Evolutionary conservation across 92 coral and sea anemone genomes (phyloP).

Genomic region (Heliopora coerulea): DNA sequence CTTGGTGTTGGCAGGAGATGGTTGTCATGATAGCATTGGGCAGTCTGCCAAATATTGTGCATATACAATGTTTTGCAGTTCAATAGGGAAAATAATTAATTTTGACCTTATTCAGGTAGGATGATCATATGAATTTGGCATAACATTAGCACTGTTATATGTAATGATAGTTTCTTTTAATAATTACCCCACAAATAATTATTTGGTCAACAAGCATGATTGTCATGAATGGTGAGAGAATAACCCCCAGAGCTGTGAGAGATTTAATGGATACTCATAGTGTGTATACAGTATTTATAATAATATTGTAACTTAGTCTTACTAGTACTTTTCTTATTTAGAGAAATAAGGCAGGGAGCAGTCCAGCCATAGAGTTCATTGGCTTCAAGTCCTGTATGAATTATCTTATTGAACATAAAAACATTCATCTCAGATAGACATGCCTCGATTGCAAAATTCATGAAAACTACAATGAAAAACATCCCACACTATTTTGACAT

Average conservation of each 20-base stretch:
- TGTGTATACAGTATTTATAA: background rate
- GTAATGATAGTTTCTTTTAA: background rate
- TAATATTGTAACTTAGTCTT: background rate
- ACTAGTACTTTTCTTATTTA: background rate
- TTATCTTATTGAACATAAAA: constrained; percentile 8
- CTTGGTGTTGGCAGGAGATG: constrained; percentile 22
- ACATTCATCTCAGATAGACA: constrained; percentile 47
- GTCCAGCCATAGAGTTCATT: constrained; percentile 34
- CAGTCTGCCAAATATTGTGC: constrained; percentile 26
- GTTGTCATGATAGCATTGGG: constrained; percentile 21
- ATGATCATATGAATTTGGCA: background rate
- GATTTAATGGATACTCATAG: too few relatives aligned
- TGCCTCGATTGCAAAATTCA: constrained; percentile 28
- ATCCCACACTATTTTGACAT: constrained; percentile 31
- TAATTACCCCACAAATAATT: too few relatives aligned
- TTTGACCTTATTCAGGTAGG: constrained; percentile 22
- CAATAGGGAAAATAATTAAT: constrained; percentile 14
- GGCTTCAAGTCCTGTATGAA: constrained; percentile 32
- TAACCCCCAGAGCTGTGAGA: too few relatives aligned
- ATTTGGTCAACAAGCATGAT: too few relatives aligned
- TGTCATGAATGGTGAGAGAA: too few relatives aligned
- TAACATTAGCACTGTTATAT: background rate
- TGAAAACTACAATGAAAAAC: constrained; percentile 12
- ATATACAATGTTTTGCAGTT: constrained; percentile 6
- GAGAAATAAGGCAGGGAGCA: constrained; percentile 1